Conservation (phyloP, 2,888 invertebrate genomes). For the Euclidia mi region DNA sequence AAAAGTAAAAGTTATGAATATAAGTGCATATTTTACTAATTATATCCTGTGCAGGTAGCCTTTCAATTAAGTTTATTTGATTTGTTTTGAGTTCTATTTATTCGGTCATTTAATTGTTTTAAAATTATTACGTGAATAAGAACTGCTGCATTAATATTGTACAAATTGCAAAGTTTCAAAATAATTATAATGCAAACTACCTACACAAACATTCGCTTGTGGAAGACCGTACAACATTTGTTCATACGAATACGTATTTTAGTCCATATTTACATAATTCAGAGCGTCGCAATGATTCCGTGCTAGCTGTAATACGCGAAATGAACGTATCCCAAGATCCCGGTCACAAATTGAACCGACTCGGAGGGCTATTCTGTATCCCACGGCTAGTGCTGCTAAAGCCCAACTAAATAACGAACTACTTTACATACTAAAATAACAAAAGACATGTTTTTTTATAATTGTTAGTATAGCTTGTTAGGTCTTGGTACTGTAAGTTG, state of each 20-base stretch:
- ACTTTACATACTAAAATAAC: not conserved
- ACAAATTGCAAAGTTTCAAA: not conserved
- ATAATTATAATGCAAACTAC: not conserved
- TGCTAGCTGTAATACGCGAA: slow-evolving; percentile 85
- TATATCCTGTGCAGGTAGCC: too few relatives aligned
- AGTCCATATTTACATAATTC: slow-evolving; percentile 85
- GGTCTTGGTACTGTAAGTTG: too few relatives aligned
- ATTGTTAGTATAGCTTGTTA: too few relatives aligned
- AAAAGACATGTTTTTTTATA: not conserved
- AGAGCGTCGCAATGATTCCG: slow-evolving; percentile 77
- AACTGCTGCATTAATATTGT: too few relatives aligned
- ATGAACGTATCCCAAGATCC: slow-evolving; percentile 90
- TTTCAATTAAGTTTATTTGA: too few relatives aligned
- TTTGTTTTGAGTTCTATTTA: too few relatives aligned
- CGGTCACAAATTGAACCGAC: slow-evolving; percentile 86
- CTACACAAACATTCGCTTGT: slow-evolving; percentile 25
- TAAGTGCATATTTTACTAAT: too few relatives aligned
- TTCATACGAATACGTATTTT: slow-evolving; percentile 57
- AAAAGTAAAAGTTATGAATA: too few relatives aligned
- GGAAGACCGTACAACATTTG: slow-evolving; percentile 61
- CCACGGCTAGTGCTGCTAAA: slow-evolving; percentile 1
- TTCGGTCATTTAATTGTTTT: too few relatives aligned
- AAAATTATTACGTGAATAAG: too few relatives aligned
- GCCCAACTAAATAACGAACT: slow-evolving; percentile 2
- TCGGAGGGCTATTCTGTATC: slow-evolving; percentile 74